Conservation (phyloP, 2,888 invertebrate species). For the Gnatocerus cornutus region DNA sequence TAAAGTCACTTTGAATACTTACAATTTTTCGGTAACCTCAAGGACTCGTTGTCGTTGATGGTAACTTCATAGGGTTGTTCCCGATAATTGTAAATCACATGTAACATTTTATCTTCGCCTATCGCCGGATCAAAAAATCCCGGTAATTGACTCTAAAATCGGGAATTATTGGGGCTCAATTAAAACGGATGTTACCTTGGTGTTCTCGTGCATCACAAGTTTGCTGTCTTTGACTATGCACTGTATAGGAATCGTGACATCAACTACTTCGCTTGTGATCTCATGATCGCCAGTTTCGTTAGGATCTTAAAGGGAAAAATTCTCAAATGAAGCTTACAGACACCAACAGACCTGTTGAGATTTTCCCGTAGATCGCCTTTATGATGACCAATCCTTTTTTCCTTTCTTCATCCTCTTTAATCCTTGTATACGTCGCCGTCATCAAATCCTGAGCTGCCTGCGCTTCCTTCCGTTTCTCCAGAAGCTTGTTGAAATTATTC, state of each 20-base stretch:
- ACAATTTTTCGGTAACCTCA: slow-evolving; percentile 86
- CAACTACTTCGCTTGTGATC: slow-evolving; percentile 78
- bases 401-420: slow-evolving; percentile 85
- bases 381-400: slow-evolving; percentile 90
- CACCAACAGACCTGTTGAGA: slow-evolving; percentile 68
- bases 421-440: slow-evolving; percentile 91
- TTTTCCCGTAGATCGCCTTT: slow-evolving; percentile 87
- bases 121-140: slow-evolving; percentile 98
- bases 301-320: slow-evolving; percentile 51
- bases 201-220: slow-evolving; percentile 86
- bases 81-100: slow-evolving; percentile 90
- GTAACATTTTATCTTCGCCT: slow-evolving; percentile 92
- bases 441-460: slow-evolving; percentile 91
- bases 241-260: slow-evolving; percentile 96
- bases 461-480: slow-evolving; percentile 88
- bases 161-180: neutral
- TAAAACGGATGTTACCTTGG: slow-evolving; percentile 79
- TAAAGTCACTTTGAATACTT: slow-evolving; percentile 47
- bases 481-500: slow-evolving; percentile 84
- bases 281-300: slow-evolving; percentile 59
- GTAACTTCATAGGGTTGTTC: slow-evolving; percentile 85
- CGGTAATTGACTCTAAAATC: slow-evolving; percentile 88
- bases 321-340: slow-evolving; percentile 45
- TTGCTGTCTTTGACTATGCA: slow-evolving; percentile 95
- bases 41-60: slow-evolving; percentile 84